phyloP scores from a whole-genome alignment of 2,797 vertebrate species.

The Nyctibius grandis region DNA sequence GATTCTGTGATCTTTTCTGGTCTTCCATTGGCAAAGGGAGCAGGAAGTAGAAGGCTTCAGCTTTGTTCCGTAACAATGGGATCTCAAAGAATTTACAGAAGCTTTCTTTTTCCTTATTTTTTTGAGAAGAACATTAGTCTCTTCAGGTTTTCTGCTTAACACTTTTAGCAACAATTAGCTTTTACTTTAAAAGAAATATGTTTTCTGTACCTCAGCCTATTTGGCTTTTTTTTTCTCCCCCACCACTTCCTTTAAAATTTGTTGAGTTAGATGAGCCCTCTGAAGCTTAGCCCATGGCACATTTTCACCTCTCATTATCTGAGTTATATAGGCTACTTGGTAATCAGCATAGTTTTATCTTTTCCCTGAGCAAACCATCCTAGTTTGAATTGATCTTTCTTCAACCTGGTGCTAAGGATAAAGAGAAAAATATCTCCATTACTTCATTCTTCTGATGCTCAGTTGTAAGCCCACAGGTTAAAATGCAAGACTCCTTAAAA shows the following conservation, averaged over 20 bases:
- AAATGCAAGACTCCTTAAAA: neutral
- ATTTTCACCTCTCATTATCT: neutral
- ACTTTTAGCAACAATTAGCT: neutral
- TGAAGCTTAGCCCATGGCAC: neutral
- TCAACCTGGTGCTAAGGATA: neutral
- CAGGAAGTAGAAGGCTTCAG: neutral
- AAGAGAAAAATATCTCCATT: neutral
- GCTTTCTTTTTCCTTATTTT: neutral
- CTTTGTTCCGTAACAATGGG: accelerated
- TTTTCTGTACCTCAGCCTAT: neutral
- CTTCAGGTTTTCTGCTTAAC: neutral
- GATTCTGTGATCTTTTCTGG: neutral
- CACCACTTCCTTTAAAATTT: constrained; percentile 28
- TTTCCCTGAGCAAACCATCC: neutral
- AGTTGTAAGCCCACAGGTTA: neutral
- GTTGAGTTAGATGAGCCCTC: neutral
- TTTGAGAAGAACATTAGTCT: neutral
- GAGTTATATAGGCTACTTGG: neutral
- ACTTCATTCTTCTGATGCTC: neutral
- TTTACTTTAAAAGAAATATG: neutral
- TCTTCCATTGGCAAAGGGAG: neutral
- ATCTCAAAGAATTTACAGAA: neutral
- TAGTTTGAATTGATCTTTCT: neutral
- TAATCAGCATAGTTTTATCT: neutral
- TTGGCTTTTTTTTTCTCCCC: neutral